These are phyloP conservation scores for Saccopteryx bilineata DNA, from an alignment of 2,113 vertebrate species.

Conservation along the genomic window DNA sequence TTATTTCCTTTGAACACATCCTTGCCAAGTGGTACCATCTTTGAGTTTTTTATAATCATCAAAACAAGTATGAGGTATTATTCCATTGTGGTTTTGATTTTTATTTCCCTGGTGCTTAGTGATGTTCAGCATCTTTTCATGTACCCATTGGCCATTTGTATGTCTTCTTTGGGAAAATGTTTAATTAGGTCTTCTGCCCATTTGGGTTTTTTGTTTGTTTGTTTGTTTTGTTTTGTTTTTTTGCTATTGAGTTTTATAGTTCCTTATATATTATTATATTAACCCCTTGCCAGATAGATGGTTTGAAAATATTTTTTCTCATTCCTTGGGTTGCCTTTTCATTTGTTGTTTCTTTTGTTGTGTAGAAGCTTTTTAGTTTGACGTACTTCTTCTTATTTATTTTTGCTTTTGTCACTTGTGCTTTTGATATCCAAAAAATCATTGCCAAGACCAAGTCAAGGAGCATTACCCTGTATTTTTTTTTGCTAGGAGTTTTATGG, in stretches of 20 bases:
- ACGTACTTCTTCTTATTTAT: too few relatives aligned
- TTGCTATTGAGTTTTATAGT: constrained; percentile 9
- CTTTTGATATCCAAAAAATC: not conserved
- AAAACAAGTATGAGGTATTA: not conserved
- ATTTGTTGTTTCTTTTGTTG: not conserved
- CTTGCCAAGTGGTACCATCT: not conserved
- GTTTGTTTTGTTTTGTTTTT: not conserved
- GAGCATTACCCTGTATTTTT: not conserved
- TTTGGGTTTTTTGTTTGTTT: not conserved
- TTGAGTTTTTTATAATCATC: not conserved
- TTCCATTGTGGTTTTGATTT: not conserved
- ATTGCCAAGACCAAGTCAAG: not conserved
- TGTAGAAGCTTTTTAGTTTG: not conserved
- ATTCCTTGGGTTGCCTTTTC: not conserved
- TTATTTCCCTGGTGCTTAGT: constrained; percentile 3
- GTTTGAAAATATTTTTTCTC: constrained; percentile 1
- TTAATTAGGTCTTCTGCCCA: not conserved
- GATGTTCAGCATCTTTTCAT: not conserved
- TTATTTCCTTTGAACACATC: constrained; percentile 45
- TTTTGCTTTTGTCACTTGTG: too few relatives aligned
- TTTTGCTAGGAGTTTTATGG: not conserved
- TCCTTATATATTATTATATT: not conserved
- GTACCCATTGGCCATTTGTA: not conserved
- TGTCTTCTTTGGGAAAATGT: constrained; percentile 40
- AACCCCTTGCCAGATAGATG: not conserved